Conservation (phyloP, 2,113 vertebrate genomes). For the Rhynchomys soricoides region DNA sequence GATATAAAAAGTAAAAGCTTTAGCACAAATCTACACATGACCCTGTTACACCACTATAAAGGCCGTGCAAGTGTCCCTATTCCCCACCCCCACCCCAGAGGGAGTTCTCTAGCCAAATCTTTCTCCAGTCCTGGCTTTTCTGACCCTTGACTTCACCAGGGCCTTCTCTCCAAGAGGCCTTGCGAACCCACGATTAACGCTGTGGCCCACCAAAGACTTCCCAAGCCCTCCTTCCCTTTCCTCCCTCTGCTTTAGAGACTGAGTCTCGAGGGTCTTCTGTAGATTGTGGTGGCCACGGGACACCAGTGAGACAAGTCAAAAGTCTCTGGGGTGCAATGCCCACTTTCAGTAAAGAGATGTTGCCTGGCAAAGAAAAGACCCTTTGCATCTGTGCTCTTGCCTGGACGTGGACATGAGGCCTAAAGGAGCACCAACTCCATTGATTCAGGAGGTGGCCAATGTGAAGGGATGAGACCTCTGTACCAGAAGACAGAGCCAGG, state of each 20-base stretch:
- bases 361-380: not conserved
- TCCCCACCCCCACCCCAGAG: accelerated
- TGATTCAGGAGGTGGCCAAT: not conserved
- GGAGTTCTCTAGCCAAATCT: not conserved
- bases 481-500: not conserved
- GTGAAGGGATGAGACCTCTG: not conserved
- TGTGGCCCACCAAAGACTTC: not conserved
- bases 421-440: not conserved
- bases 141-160: not conserved
- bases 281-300: accelerated
- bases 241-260: not conserved
- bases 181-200: not conserved
- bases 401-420: not conserved
- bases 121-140: not conserved
- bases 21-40: not conserved
- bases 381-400: not conserved
- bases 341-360: not conserved
- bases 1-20: not conserved
- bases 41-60: not conserved
- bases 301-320: not conserved
- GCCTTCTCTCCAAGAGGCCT: not conserved
- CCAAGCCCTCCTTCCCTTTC: not conserved
- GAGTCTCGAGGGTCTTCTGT: not conserved
- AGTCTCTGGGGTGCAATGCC: not conserved
- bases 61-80: not conserved